phyloP scores from a whole-genome alignment of 2,113 vertebrate genomes.

The Ciconia stormi region DNA sequence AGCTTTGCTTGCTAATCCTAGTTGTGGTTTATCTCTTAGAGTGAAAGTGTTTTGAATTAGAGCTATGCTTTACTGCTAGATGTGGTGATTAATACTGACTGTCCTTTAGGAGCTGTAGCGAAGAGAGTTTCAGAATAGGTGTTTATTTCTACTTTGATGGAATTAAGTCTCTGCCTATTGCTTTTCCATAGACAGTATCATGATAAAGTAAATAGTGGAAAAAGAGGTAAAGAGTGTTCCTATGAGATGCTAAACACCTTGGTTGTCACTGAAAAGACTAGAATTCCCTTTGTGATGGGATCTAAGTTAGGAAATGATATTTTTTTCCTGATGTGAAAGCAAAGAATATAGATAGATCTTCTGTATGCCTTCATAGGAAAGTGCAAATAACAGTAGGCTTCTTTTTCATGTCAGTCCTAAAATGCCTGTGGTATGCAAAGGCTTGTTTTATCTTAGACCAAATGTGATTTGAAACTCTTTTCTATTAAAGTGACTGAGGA shows the following conservation, averaged over 20 bases:
- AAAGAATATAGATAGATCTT: not conserved
- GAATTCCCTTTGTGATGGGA: not conserved
- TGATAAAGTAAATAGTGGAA: not conserved
- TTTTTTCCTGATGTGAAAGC: not conserved
- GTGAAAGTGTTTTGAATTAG: not conserved
- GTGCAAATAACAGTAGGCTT: not conserved
- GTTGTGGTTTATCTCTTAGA: not conserved
- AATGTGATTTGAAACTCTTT: not conserved
- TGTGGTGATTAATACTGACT: not conserved
- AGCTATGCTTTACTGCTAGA: not conserved
- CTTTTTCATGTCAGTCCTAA: not conserved
- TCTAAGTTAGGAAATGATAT: not conserved
- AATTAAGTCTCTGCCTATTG: not conserved
- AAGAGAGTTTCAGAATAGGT: not conserved
- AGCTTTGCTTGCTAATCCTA: not conserved
- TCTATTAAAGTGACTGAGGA: not conserved
- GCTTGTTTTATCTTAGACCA: not conserved
- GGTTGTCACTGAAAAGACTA: not conserved
- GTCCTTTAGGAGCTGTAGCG: not conserved
- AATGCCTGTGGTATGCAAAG: not conserved
- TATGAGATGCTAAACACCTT: not conserved
- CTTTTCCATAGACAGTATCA: not conserved
- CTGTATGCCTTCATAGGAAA: not conserved
- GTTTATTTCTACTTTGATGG: not conserved
- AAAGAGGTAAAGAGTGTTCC: not conserved